These are phyloP conservation scores for Hydrotaea cyrtoneurina DNA, from an alignment of 2,888 invertebrate genomes.

Conservation along the genomic window DNA sequence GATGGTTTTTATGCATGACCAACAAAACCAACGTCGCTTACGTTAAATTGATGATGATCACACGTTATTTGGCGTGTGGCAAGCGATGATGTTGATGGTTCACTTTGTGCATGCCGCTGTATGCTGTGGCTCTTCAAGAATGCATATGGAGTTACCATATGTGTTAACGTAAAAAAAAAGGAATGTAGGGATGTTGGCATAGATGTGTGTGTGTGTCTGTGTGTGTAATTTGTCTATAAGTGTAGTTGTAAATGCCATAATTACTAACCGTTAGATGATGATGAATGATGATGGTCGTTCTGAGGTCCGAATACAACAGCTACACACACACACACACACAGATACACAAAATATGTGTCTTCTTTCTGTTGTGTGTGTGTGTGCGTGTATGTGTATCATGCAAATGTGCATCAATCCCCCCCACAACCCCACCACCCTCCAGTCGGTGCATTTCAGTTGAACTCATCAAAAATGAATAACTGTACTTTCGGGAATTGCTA, in stretches of 20 bases:
- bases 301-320: not conserved
- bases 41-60: constrained; percentile 5
- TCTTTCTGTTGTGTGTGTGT: not conserved
- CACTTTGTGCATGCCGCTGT: not conserved
- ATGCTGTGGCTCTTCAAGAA: not conserved
- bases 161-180: not conserved
- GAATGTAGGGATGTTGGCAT: not conserved
- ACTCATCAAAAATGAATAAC: constrained; percentile 61
- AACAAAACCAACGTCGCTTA: too few species aligned
- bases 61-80: constrained; percentile 2
- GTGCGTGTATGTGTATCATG: not conserved
- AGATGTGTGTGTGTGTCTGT: not conserved
- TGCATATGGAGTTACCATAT: constrained; percentile 8
- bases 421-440: not conserved
- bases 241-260: constrained; percentile 23
- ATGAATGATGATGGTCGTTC: constrained; percentile 18
- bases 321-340: not conserved
- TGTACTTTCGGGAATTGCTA: constrained; percentile 61
- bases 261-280: constrained; percentile 24
- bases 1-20: too few species aligned
- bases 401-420: constrained; percentile 31
- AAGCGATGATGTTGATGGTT: not conserved
- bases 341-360: not conserved
- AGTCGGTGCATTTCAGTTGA: not conserved
- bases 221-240: not conserved